Percentiles rank a stretch among this genome's conserved stretches.
These are phyloP conservation scores for Leptodactylus fuscus DNA, from an alignment of 2,113 vertebrate species.

Conservation along the genomic window DNA sequence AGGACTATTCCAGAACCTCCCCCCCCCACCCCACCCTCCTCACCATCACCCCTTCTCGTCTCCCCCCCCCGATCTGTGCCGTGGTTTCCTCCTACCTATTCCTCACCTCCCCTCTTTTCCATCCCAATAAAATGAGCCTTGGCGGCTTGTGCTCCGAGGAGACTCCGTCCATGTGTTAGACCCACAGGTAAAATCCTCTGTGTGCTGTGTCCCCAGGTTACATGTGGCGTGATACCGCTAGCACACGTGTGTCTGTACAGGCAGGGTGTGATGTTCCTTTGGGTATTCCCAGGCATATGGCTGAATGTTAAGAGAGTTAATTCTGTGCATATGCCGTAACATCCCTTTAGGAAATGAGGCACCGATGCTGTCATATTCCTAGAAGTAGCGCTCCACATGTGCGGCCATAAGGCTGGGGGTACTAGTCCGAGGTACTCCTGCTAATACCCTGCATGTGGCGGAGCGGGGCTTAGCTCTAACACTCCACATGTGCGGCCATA, in stretches of 20 bases:
- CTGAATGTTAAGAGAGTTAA: conserved; percentile 2
- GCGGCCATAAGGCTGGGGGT: neutral
- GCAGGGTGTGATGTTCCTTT: neutral
- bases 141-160: neutral
- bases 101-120: neutral
- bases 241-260: too few species aligned
- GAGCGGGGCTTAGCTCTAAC: too few species aligned
- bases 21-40: neutral
- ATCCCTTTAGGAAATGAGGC: neutral
- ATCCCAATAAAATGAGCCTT: neutral
- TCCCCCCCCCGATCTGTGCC: neutral
- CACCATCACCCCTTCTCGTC: neutral
- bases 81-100: neutral
- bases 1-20: neutral
- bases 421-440: neutral
- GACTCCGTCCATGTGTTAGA: neutral
- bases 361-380: conserved; percentile 28
- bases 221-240: too few species aligned
- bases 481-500: too few species aligned
- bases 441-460: neutral
- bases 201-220: neutral
- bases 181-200: neutral
- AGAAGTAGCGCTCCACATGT: conserved; percentile 29
- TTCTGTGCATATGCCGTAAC: conserved; percentile 21
- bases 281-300: conserved; percentile 11